Evolutionary conservation across 2,888 invertebrate genomes (phyloP), one percentile per base, ranked within the genome.

Genomic region (Tetanocera ferruginea): DNA sequence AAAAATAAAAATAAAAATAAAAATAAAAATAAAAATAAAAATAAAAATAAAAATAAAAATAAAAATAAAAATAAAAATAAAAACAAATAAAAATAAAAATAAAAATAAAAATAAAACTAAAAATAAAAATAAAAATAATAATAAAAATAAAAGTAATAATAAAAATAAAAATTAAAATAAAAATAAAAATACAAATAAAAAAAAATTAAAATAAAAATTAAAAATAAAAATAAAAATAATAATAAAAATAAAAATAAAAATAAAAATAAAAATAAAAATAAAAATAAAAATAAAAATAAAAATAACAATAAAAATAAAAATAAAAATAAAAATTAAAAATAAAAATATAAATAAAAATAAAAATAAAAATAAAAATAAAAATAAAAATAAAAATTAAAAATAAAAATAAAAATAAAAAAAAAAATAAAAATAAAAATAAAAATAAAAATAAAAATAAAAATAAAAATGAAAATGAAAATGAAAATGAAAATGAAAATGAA

Each of bases 371-470:
- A 6, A 9, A 9, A 6, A 49, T 9, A 49, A 6, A 49, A 49
- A 49, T 49, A 9, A 49, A 49, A 49, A 9, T 14, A 49, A 49
- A 49, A 49, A 9, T 9, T 9, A 9, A 49, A 49, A 9, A 49
- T 9, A 9, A 49, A 49, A 9, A 49, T 49, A 9, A 49, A 6
- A 49, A 49, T 9, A 49, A 49, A 6, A 49, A 9, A 49, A 6
- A 49, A 9, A 9, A 9, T 49, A 49, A 14, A 49, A 60, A 60
- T 23, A 70, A 34, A 57, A 72, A 37, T 60, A 57, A 31, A 49
- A 70, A 51, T 19, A 34, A 72, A 71, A 71, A 71, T 28, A 51
- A 34, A 57, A 11, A n/a, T 69, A 37, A 69, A 25, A 17, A 28
- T 2, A 14, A n/a, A 17, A 37, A 60, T 57, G 43, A n/a, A 57